Base-by-base conservation (phyloP, 2,113 vertebrate genomes). In the Hydrolagus affinis region DNA sequence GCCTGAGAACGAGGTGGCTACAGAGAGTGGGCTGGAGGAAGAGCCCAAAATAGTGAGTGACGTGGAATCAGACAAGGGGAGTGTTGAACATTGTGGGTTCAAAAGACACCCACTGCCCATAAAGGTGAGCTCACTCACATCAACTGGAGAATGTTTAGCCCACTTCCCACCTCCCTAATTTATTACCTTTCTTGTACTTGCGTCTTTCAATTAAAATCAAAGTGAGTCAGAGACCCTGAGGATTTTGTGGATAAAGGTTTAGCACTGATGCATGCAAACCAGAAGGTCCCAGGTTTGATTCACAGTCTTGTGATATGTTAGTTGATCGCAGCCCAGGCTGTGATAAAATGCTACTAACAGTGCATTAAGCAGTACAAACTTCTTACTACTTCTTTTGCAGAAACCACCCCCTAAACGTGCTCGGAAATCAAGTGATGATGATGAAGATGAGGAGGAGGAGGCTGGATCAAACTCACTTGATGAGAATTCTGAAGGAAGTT, bases 381-480 rank as follows among this genome's bases (percentile, higher is more conserved):
- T 44, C 44, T 44, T 44, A 44, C 44, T 6, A 68, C 11, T 88
- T 0, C 0, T 1, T 0, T 30, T 3, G 1, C 85, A 94, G 94
- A 88, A 92, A 91, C 92, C 91, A 0, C 89, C 90, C 59, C 85
- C 92, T 0, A 99, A 99, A 90, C 94, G 95, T 75, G 90, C 92
- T 25, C 93, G 95, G 19, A 96, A 95, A 57, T 95, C 96, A 85
- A 99, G 96, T 0, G 97, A 99, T 70, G 86, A 88, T 2, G 87
- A 87, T 21, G 69, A 71, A 60, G 86, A 85, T 86, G 90, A 95
- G 56, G 94, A 93, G 64, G 94, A 94, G 86, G 95, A 94, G 87
- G 98, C 96, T 57, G 92, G 93, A 15, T 98, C 96, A 0, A 91
- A 92, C 0, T 96, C 97, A 0, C 96, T 96, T 25, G 96, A 96